Conservation (phyloP, 2,797 vertebrate species). For the Enteromius viviparus region DNA sequence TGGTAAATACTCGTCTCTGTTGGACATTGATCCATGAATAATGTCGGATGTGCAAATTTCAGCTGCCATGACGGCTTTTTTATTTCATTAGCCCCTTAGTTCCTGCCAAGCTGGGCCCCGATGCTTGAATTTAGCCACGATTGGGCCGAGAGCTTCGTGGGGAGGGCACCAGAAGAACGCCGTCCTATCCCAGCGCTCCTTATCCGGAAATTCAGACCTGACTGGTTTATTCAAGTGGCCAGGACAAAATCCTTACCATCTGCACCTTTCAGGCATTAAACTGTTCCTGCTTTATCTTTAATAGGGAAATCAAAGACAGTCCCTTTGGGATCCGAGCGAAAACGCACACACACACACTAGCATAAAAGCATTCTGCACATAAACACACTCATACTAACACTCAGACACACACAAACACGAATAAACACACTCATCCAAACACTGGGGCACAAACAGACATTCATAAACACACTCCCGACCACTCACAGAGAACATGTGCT, state of each 20-base stretch:
- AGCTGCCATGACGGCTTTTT: constrained; percentile 52
- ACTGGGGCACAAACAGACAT: constrained; percentile 54
- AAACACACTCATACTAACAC: constrained; percentile 58
- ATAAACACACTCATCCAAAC: constrained; percentile 62
- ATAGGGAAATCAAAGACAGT: constrained; percentile 63
- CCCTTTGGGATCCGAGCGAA: constrained; percentile 53
- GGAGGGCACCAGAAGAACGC: constrained; percentile 8
- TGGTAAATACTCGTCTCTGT: constrained; percentile 31
- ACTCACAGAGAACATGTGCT: constrained; percentile 46
- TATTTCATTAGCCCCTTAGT: constrained; percentile 51
- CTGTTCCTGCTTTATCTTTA: constrained; percentile 61
- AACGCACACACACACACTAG: constrained; percentile 37
- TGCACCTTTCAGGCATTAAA: constrained; percentile 56
- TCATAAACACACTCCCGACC: constrained; percentile 54
- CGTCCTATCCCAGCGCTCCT: constrained; percentile 32
- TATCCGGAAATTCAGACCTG: constrained; percentile 41
- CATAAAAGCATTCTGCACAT: constrained; percentile 52
- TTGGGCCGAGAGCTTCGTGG: background rate
- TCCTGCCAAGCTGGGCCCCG: constrained; percentile 42
- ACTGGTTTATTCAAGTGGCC: constrained; percentile 45
- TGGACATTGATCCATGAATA: constrained; percentile 43
- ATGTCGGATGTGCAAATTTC: constrained; percentile 54
- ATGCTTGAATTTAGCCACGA: constrained; percentile 31
- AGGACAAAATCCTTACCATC: constrained; percentile 53
- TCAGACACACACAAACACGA: constrained; percentile 54